Base-by-base conservation (phyloP, 1,140 invertebrate genomes). In the Magallana gigas region DNA sequence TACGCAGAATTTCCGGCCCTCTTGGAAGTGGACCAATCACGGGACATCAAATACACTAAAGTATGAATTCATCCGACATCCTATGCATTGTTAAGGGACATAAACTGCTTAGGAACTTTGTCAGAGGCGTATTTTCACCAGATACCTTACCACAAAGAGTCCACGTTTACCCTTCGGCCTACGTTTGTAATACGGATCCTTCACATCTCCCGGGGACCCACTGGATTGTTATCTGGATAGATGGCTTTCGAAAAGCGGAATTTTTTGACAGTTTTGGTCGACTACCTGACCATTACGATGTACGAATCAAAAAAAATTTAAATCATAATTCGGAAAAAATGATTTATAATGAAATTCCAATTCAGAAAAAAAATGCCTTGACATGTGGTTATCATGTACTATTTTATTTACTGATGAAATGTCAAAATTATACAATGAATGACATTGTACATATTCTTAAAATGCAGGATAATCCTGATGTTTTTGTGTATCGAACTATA, bases 221-320 rank as follows among this genome's bases (percentile, higher is more conserved):
- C 60, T 88, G 84, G 87, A 29, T 86, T 14, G 80, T 56, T 4
- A 57, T 88, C 14, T 80, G 80, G 59, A 57, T 88, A 8, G 57
- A 68, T 8, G 84, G 12, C 57, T 12, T 11, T 23, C n/a, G 16
- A 23, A 48, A 85, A 8, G 84, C 57, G 29, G 76, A 85, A 83
- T 88, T 88, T 83, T 85, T 71, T 62, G 87, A 88, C 60, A 88
- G 84, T 83, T 85, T 85, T 56, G 87, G 87, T 64, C 36, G 29
- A 56, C 14, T n/a, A 23, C 84, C 87, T 1, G 81, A 57, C 18
- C 29, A 83, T 14, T 87, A 87, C 56, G 36, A 23, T 57, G 29
- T 57, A n/a, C 8, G 60, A 8, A 36, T 60, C 11, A 18, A 29
- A 60, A 58, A 16, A 11, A 60, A 62, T 16, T 59, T 84, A 60